phyloP scores from a whole-genome alignment of 2,888 invertebrate species.

The Tinea pellionella region DNA sequence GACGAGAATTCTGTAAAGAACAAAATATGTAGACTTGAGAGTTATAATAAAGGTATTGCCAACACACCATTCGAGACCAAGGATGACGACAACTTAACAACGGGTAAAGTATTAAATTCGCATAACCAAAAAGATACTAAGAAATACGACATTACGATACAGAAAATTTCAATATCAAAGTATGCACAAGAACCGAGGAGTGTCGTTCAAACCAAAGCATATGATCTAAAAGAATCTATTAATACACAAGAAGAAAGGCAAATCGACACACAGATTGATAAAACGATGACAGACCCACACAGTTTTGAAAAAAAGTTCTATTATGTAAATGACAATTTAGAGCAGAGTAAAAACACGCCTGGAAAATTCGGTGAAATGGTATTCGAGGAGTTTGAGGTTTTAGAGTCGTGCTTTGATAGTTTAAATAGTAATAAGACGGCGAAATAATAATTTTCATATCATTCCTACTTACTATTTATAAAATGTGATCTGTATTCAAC shows the following conservation, averaged over 20 bases:
- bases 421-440: constrained; percentile 67
- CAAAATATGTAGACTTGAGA: constrained; percentile 61
- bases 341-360: constrained; percentile 65
- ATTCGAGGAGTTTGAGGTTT: constrained; percentile 83
- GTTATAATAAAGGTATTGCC: constrained; percentile 57
- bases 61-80: constrained; percentile 57
- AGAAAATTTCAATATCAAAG: not conserved
- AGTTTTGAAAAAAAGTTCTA: constrained; percentile 70
- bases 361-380: constrained; percentile 85
- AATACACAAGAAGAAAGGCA: constrained; percentile 10
- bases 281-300: constrained; percentile 34
- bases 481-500: constrained; percentile 61
- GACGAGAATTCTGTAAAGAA: constrained; percentile 64
- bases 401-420: constrained; percentile 72
- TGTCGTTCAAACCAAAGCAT: constrained; percentile 8
- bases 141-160: not conserved
- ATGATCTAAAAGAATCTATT: not conserved
- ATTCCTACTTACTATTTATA: constrained; percentile 40
- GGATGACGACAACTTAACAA: constrained; percentile 37
- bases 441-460: constrained; percentile 36
- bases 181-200: constrained; percentile 23
- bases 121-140: not conserved
- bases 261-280: constrained; percentile 26
- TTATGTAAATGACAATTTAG: constrained; percentile 69
- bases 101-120: constrained; percentile 31